Base-by-base conservation (phyloP, 2,888 invertebrate genomes). In the Sinohyriopsis cumingii region DNA sequence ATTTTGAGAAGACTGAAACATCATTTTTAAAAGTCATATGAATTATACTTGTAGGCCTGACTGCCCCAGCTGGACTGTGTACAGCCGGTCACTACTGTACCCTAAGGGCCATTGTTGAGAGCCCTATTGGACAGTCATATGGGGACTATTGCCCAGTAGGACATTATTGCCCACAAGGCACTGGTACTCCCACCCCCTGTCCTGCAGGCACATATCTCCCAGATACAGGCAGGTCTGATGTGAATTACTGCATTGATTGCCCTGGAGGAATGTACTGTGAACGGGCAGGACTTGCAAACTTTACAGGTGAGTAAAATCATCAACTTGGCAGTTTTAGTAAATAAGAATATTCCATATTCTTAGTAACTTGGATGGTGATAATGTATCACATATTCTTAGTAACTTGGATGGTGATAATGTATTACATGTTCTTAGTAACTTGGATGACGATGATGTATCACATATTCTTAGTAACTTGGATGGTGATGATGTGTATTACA, bases 131-230 rank as follows among this genome's bases (percentile, higher is more conserved):
- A 20, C 75, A 83, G 70, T 53, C 75, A 4, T 87, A 85, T 68
- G 89, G 89, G 3, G 87, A 87, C 67, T 74, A 78, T 24, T 89
- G 89, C 72, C 80, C 84, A 5, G 71, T 82, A 18, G 89, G 89
- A 33, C 80, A 82, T 76, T 89, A 86, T 75, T 89, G 89, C 76
- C 85, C 85, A 4, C 59, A 57, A 53, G 86, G 86, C 12, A 87
- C 87, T 1, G 83, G 81, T 4, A 79, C 78, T n/a, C 85, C 88
- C 5, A 68, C 76, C 1, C 80, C 84, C 28, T 89, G 89, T 74
- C 88, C 88, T 0, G 69, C 79, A 1, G 89, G 89, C 18, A 87
- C 88, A 0, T 89, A 82, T 78, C 73, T 82, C 45, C 79, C 84
- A 2, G 82, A 82, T 59, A 82, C 81, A 12, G 82, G 82, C 1